A percentile compares a stretch with the other conserved stretches of the same genome.
These are phyloP conservation scores for Euzophera pinguis DNA, from an alignment of 2,888 invertebrate genomes.

Conservation along the genomic window DNA sequence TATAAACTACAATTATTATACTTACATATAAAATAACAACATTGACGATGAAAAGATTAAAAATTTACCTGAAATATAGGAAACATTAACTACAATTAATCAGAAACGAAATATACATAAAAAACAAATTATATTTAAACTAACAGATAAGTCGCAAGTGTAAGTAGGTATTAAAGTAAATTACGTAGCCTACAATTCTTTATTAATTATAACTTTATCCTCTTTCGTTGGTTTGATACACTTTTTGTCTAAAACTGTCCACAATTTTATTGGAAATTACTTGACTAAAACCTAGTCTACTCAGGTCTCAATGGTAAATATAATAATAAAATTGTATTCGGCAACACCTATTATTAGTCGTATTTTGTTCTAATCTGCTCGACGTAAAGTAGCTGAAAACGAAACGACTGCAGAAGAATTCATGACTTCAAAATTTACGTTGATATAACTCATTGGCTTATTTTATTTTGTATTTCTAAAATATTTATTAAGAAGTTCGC, in stretches of 20 bases:
- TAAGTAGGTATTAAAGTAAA: too few relatives aligned
- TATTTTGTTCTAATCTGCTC: background rate
- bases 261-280: background rate
- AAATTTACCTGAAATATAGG: conserved; percentile 3
- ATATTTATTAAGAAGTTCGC: too few relatives aligned
- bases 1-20: conserved; percentile 21
- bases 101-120: background rate
- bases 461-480: too few relatives aligned
- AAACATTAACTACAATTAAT: conserved; percentile 3
- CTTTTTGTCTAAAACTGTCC: background rate
- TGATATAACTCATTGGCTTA: too few relatives aligned
- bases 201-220: too few relatives aligned
- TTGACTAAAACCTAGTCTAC: background rate
- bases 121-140: background rate
- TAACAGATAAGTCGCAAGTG: background rate
- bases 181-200: too few relatives aligned
- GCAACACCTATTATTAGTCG: background rate
- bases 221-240: background rate
- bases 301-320: conserved; percentile 9
- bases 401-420: too few relatives aligned
- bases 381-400: background rate
- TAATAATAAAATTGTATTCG: background rate
- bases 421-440: too few relatives aligned
- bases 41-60: background rate
- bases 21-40: background rate